These are phyloP conservation scores for Tenodera sinensis DNA, from an alignment of 2,888 invertebrate genomes.

Conservation along the genomic window DNA sequence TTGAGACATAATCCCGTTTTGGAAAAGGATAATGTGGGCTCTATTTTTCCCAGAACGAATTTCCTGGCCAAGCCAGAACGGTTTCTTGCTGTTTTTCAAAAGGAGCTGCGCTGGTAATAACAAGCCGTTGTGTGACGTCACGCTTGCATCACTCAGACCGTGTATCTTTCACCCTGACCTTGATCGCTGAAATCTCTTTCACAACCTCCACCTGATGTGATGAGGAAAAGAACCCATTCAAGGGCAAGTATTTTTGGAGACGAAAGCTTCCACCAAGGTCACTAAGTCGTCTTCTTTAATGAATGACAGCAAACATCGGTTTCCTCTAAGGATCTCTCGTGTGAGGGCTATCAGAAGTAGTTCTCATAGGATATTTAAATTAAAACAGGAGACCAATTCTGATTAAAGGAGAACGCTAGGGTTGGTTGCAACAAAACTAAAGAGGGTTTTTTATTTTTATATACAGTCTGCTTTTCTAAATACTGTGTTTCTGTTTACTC, in stretches of 20 bases:
- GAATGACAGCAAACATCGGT: not conserved
- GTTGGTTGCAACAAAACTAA: too few relatives aligned
- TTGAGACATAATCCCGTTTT: too few relatives aligned
- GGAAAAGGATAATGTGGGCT: not conserved
- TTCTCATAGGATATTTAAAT: too few relatives aligned
- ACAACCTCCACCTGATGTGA: not conserved
- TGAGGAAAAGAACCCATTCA: not conserved
- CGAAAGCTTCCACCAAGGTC: not conserved
- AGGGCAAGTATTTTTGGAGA: not conserved
- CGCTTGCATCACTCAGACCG: constrained; percentile 5
- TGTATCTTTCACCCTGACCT: not conserved
- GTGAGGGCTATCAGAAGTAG: too few relatives aligned
- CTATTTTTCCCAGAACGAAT: not conserved
- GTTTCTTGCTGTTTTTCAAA: not conserved
- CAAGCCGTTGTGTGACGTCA: constrained; percentile 1
- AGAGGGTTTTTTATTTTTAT: too few relatives aligned
- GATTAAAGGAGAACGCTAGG: too few relatives aligned
- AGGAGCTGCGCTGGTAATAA: not conserved
- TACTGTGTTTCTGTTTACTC: too few relatives aligned
- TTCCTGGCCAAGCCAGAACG: not conserved
- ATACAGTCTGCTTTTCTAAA: too few relatives aligned
- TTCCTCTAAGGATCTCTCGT: too few relatives aligned
- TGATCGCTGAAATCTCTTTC: not conserved
- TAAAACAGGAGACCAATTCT: too few relatives aligned
- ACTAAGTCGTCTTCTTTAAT: not conserved